Evolutionary conservation across 2,113 vertebrate genomes (phyloP), one percentile per base, ranked within the genome.

Genomic region (Tylochromis polylepis): DNA sequence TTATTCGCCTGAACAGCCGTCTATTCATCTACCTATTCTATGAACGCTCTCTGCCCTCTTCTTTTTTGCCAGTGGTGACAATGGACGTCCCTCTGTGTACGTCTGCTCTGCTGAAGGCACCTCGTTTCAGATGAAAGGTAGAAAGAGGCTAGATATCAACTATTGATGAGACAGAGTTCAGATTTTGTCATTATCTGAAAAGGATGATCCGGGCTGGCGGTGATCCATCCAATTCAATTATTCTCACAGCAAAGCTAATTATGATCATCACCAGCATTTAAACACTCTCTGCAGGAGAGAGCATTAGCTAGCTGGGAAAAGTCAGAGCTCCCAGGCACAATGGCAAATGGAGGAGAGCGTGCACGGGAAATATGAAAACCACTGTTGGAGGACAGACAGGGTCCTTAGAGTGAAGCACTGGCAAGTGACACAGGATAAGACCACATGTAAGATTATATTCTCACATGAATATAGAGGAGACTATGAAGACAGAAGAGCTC

Each of bases 171-270:
- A 41, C 56, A n/a, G 31, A 5, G n/a, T 83, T 92, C 51, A 53
- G 31, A 79, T 83, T 82, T 4, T 57, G 22, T 82, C 72, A 87
- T 87, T 88, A 87, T 92, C 77, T 72, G 89, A 89, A 88, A 53
- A 77, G 27, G 81, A 89, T 11, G 82, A 75, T 41, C 29, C 22
- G 8, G 38, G 62, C 59, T 88, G 84, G 55, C 53, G 79, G 46
- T 24, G 14, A 93, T 88, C 86, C 81, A 86, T 88, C 87, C 84
- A 83, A 65, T 90, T 94, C 91, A 91, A 93, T 93, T 90, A 92
- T 87, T 79, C 83, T 90, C 85, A 88, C 84, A 88, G 88, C 82
- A 62, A 72, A 18, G 85, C 79, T 87, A 85, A 93, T 91, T 91
- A 85, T 70, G 62, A 92, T 83, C 86, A 87, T 94, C 80, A 82